A percentile compares a stretch with the other conserved stretches of the same genome.
phyloP scores from a whole-genome alignment of 1,140 invertebrate genomes.

The Saccostrea cuccullata region DNA sequence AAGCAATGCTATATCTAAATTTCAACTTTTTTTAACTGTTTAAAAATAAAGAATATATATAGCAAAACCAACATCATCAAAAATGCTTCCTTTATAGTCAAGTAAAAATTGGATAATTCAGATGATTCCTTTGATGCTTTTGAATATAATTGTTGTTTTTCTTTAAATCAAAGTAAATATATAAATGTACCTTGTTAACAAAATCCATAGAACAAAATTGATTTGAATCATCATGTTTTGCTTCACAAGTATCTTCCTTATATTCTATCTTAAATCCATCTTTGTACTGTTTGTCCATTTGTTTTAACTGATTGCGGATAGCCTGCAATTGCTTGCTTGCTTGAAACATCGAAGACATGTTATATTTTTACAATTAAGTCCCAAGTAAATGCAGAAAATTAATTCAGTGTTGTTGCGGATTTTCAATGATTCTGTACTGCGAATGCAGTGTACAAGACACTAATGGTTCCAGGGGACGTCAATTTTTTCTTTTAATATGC shows the following conservation, averaged over 20 bases:
- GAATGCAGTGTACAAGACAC: not conserved
- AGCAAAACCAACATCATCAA: too few species aligned
- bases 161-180: too few species aligned
- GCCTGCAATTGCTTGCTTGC: constrained; percentile 2
- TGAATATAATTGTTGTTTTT: too few species aligned
- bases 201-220: not conserved
- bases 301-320: constrained; percentile 18
- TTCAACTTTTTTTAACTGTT: too few species aligned
- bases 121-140: too few species aligned
- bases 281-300: not conserved
- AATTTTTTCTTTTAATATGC: not conserved
- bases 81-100: too few species aligned
- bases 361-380: not conserved
- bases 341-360: constrained; percentile 9
- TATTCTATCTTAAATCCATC: not conserved
- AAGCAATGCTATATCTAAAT: too few species aligned
- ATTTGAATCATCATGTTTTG: not conserved
- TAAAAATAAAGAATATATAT: too few species aligned
- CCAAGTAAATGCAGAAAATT: not conserved
- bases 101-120: too few species aligned
- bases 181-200: not conserved
- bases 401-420: not conserved
- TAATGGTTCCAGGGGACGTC: not conserved
- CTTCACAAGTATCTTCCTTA: not conserved
- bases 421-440: not conserved